Base-by-base conservation (phyloP, 2,797 vertebrate genomes). In the Sebastes steindachneri region DNA sequence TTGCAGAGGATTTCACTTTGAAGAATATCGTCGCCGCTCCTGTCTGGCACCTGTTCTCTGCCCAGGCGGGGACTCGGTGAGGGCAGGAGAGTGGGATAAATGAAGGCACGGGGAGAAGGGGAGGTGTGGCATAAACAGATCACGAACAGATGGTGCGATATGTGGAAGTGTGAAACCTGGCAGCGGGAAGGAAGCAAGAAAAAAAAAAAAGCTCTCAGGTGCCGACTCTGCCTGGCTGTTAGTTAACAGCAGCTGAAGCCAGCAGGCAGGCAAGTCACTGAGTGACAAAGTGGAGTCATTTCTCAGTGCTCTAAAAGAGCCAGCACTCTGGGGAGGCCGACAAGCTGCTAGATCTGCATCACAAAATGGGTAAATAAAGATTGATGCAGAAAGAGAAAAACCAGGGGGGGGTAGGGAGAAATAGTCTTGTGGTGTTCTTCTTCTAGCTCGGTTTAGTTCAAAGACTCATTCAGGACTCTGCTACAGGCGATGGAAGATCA, bases 111-210 rank as follows among this genome's bases (percentile, higher is more conserved):
- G 75, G 54, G 70, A 73, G 59, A 79, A 67, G 69, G 60, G 66
- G 82, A 88, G 88, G 91, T 92, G 92, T 88, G 90, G 81, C 83
- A 91, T 91, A 89, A 93, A 92, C 88, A 80, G 80, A 92, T 89
- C 86, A 79, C 21, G 80, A 96, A 91, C 95, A 96, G 95, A 96
- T 95, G 96, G 95, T 79, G 73, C 28, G 78, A 88, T 93, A 90
- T 83, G 88, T 90, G 85, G 48, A 88, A 91, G 93, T 86, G 91
- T 83, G 92, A 94, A 92, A 90, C 74, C 87, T 93, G 93, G 89
- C 93, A 92, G 92, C 67, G 55, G 93, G 92, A 92, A 79, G 68
- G 76, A 76, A 72, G 76, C 59, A 45, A 65, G 62, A 41, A 75
- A 26, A 77, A 45, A 63, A 29, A 69, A 77, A 79, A 73, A 83